Conservation (phyloP, 1,140 invertebrate genomes). For the Chlorops oryzae region DNA sequence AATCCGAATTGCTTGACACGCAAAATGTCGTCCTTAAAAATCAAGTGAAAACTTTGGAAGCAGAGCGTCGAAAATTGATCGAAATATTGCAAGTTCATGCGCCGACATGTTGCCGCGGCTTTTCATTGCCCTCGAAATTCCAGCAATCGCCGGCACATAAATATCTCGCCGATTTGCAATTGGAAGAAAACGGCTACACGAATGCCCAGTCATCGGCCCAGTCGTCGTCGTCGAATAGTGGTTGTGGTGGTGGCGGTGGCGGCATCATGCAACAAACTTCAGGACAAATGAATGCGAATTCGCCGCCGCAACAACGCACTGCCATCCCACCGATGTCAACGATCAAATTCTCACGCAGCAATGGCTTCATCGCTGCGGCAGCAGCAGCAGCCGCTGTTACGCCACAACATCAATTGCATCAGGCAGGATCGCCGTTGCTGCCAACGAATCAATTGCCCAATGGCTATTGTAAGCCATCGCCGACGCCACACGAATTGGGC, state of each 20-base stretch:
- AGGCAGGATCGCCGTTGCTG: too few species aligned
- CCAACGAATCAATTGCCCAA: slow-evolving; percentile 25
- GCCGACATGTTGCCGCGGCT: slow-evolving; percentile 52
- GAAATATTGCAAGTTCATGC: slow-evolving; percentile 58
- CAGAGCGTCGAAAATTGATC: slow-evolving; percentile 56
- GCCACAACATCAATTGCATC: slow-evolving; percentile 9
- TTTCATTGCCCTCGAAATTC: slow-evolving; percentile 30
- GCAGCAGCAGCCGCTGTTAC: slow-evolving; percentile 3
- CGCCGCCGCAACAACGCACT: slow-evolving; percentile 22
- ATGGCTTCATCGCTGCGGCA: slow-evolving; percentile 15
- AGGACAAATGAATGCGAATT: slow-evolving; percentile 16
- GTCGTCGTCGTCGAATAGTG: slow-evolving; percentile 3
- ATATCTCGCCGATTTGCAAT: slow-evolving; percentile 31
- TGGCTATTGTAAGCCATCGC: slow-evolving; percentile 44
- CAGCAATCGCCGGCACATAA: slow-evolving; percentile 39
- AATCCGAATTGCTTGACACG: slow-evolving; percentile 78
- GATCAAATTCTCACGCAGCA: slow-evolving; percentile 39
- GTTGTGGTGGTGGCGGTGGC: slow-evolving; percentile 5
- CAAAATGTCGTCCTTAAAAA: slow-evolving; percentile 79
- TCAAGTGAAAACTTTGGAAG: slow-evolving; percentile 66
- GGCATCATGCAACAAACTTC: slow-evolving; percentile 6
- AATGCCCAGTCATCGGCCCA: background rate
- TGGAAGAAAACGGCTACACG: slow-evolving; percentile 4
- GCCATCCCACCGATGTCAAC: slow-evolving; percentile 44
- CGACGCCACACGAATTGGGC: slow-evolving; percentile 38